phyloP scores from a whole-genome alignment of 2,888 invertebrate species.

The Nematopogon swammerdamellus region DNA sequence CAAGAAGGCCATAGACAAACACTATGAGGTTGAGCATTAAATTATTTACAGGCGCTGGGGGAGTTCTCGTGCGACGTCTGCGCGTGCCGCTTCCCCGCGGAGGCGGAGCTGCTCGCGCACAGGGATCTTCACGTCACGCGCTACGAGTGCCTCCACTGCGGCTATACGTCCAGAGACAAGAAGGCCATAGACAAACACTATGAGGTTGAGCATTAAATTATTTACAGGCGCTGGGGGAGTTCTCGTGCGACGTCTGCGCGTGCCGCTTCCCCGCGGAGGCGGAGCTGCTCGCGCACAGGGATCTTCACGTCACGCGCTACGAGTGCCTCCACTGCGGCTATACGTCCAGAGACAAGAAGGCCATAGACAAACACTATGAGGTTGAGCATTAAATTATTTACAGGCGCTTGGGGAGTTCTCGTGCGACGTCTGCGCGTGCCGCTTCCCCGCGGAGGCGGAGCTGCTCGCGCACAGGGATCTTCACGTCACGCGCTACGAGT shows the following conservation, averaged over 20 bases:
- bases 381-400: no score
- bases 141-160: background rate
- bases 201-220: no score
- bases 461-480: no score
- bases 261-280: background rate
- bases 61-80: background rate
- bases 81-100: background rate
- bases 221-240: background rate
- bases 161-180: background rate
- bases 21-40: no score
- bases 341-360: background rate
- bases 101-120: background rate
- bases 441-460: no score
- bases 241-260: background rate
- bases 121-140: background rate
- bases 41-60: background rate
- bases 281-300: background rate
- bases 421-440: no score
- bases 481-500: no score
- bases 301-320: background rate
- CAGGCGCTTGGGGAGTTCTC: no score
- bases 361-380: background rate
- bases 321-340: background rate
- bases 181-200: background rate
- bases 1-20: background rate